Evolutionary conservation across 2,888 invertebrate genomes (phyloP).

Genomic region (Hoplodrina blanda): DNA sequence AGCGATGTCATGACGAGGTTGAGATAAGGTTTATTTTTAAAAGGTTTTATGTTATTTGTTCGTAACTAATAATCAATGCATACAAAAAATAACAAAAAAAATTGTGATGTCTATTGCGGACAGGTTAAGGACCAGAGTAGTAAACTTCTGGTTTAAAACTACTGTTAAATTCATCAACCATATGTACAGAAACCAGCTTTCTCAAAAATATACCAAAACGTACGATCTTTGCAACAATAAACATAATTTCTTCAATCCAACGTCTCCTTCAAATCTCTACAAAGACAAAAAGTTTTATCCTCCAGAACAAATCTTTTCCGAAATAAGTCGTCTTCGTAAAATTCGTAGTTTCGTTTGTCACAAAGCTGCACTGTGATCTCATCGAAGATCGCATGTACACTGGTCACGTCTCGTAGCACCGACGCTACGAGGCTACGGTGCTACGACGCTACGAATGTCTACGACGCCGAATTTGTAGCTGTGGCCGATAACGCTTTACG

Average conservation of each 20-base stretch:
- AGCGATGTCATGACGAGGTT: not conserved
- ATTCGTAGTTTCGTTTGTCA: slow-evolving; percentile 56
- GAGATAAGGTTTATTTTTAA: no score
- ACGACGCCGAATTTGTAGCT: slow-evolving; percentile 60
- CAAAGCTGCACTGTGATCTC: slow-evolving; percentile 59
- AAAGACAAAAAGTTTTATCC: slow-evolving; percentile 25
- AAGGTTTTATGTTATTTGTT: no score
- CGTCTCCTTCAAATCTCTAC: slow-evolving; percentile 5
- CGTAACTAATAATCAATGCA: no score
- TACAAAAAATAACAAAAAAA: no score
- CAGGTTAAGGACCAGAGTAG: not conserved
- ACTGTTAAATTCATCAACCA: not conserved
- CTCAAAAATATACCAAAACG: not conserved
- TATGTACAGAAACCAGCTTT: accelerated
- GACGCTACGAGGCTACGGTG: slow-evolving; percentile 51
- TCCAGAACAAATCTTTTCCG: slow-evolving; percentile 27
- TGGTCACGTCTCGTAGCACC: slow-evolving; percentile 59
- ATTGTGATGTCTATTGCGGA: not conserved
- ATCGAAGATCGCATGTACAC: slow-evolving; percentile 59
- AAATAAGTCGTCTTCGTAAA: slow-evolving; percentile 42
- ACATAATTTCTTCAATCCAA: not conserved
- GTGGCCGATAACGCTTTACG: slow-evolving; percentile 52
- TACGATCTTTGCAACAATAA: not conserved
- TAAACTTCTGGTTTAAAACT: no score
- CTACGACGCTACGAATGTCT: slow-evolving; percentile 57